Evolutionary conservation across 2,888 invertebrate species (phyloP).

Genomic region (Stomorhina lunata): DNA sequence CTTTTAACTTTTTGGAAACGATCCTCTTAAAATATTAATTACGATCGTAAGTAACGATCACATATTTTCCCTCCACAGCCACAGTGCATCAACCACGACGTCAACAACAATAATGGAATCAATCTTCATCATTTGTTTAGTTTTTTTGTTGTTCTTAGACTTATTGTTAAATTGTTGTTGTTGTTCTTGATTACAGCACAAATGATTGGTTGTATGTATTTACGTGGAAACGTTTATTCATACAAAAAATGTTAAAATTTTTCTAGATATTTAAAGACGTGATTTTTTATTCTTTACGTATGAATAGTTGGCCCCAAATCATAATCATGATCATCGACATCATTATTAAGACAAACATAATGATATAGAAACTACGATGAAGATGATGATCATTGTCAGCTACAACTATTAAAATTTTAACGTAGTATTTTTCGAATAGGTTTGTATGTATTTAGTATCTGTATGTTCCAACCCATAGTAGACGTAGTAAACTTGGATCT

Average conservation of each 20-base stretch:
- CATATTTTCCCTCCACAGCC: background rate
- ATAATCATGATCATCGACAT: slow-evolving; percentile 37
- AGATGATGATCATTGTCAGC: slow-evolving; percentile 3
- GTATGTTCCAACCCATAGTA: slow-evolving; percentile 5
- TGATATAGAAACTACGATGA: slow-evolving; percentile 15
- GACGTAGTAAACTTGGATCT: slow-evolving; percentile 25
- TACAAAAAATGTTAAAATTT: slow-evolving; percentile 22
- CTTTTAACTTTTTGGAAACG: background rate
- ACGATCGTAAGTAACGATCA: background rate
- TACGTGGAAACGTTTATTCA: slow-evolving; percentile 23
- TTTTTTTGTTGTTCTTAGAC: background rate
- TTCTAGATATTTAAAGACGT: slow-evolving; percentile 36
- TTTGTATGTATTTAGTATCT: background rate
- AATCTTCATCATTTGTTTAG: slow-evolving; percentile 46
- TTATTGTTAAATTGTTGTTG: background rate
- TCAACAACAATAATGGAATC: slow-evolving; percentile 52
- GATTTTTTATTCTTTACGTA: slow-evolving; percentile 37
- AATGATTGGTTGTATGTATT: slow-evolving; percentile 11
- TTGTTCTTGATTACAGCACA: slow-evolving; percentile 40
- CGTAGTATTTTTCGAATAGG: background rate
- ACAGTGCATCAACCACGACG: slow-evolving; percentile 30
- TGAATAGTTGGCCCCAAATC: slow-evolving; percentile 33
- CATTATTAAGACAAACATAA: slow-evolving; percentile 9
- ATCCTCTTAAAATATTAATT: background rate
- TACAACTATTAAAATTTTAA: slow-evolving; percentile 26